Conservation (phyloP, 2,797 vertebrate genomes). For the Crocodylus rhombifer region DNA sequence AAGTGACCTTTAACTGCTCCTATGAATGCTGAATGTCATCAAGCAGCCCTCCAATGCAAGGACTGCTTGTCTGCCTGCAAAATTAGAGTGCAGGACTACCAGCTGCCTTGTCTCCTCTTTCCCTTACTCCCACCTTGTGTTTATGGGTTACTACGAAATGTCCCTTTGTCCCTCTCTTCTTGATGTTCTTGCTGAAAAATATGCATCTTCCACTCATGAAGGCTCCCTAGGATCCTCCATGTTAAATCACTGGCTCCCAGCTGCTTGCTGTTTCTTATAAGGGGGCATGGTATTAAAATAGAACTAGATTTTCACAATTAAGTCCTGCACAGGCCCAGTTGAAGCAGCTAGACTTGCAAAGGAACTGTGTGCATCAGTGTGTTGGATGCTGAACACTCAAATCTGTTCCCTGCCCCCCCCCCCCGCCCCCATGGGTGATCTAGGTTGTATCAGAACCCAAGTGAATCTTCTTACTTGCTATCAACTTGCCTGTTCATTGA, state of each 20-base stretch:
- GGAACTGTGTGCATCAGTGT: neutral
- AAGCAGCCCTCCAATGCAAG: neutral
- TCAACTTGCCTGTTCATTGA: too few relatives aligned
- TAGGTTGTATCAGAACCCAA: too few relatives aligned
- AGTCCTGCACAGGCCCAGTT: neutral
- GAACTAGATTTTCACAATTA: neutral
- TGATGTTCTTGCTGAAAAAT: neutral
- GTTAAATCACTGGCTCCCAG: neutral
- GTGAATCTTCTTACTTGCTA: too few relatives aligned
- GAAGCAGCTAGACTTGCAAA: neutral
- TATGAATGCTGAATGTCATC: neutral
- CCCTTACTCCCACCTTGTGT: neutral
- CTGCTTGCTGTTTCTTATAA: neutral
- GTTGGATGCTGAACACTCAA: neutral
- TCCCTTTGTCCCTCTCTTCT: neutral
- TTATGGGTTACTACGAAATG: neutral
- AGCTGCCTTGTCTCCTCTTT: rapidly evolving
- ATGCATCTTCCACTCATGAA: neutral
- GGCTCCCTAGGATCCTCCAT: neutral
- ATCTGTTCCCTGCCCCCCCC: neutral
- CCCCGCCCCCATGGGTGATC: too few relatives aligned
- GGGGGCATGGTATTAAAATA: rapidly evolving
- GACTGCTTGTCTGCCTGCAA: rapidly evolving
- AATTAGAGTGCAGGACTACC: neutral
- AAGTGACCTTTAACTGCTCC: neutral